Conservation (phyloP, 1,140 invertebrate species). For the Hestina assimilis region DNA sequence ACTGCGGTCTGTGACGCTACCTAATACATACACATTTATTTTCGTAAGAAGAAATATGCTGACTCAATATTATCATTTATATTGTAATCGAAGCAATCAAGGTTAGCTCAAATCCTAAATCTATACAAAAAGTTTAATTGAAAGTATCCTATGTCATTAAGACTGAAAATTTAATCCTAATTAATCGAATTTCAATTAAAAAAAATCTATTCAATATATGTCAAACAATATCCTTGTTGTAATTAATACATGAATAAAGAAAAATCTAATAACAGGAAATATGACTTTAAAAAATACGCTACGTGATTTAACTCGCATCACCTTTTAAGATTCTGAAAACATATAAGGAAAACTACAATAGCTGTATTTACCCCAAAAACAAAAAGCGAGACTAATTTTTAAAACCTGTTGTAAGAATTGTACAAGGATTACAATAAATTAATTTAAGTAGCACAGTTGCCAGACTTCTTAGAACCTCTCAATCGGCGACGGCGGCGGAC, state of each 20-base stretch:
- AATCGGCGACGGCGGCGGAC: slow-evolving; percentile 27
- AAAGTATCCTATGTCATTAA: too few species aligned
- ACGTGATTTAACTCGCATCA: slow-evolving; percentile 26
- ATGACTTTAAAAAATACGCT: not conserved
- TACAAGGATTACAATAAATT: slow-evolving; percentile 22
- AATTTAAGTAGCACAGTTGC: slow-evolving; percentile 36
- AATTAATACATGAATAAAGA: not conserved
- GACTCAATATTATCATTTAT: not conserved
- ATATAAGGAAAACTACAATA: slow-evolving; percentile 11
- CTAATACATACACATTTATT: slow-evolving; percentile 9
- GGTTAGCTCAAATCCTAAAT: too few species aligned
- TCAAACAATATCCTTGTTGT: not conserved
- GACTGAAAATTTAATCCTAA: too few species aligned
- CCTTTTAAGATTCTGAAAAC: slow-evolving; percentile 1
- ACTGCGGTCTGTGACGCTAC: slow-evolving; percentile 30
- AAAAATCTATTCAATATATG: not conserved
- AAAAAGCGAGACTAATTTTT: slow-evolving; percentile 4
- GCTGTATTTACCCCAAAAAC: not conserved
- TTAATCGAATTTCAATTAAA: too few species aligned
- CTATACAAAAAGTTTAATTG: too few species aligned
- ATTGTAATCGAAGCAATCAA: not conserved
- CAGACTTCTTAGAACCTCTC: slow-evolving; percentile 54
- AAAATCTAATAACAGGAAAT: not conserved
- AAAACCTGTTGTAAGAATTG: slow-evolving; percentile 18
- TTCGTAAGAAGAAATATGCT: not conserved